These are phyloP conservation scores for Toxotes chatareus DNA, from an alignment of 2,113 vertebrate genomes.

Conservation along the genomic window DNA sequence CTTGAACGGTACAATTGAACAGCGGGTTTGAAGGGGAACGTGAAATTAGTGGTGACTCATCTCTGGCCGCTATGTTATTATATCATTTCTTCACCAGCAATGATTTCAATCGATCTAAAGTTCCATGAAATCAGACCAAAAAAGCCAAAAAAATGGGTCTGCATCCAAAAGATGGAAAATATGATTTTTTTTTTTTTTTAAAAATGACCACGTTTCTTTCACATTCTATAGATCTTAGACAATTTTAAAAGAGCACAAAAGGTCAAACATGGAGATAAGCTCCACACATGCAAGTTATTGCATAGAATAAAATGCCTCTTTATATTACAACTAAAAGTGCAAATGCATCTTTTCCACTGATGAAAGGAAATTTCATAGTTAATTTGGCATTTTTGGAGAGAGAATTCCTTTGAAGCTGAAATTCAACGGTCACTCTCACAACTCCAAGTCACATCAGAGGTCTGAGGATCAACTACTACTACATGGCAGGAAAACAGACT, in stretches of 20 bases:
- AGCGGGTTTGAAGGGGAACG: slow-evolving; percentile 76
- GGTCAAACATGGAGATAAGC: slow-evolving; percentile 19
- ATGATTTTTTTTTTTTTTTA: slow-evolving; percentile 40
- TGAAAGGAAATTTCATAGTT: slow-evolving; percentile 17
- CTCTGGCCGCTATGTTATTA: slow-evolving; percentile 79
- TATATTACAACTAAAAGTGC: slow-evolving; percentile 5
- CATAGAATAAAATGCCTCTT: slow-evolving; percentile 40
- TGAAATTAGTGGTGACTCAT: slow-evolving; percentile 85
- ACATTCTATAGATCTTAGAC: slow-evolving; percentile 39
- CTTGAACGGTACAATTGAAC: slow-evolving; percentile 69
- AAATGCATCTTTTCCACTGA: slow-evolving; percentile 31
- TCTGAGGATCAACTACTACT: background rate
- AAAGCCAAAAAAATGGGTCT: slow-evolving; percentile 69
- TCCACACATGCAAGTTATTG: slow-evolving; percentile 14
- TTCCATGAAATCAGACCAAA: slow-evolving; percentile 80
- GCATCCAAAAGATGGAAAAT: slow-evolving; percentile 65
- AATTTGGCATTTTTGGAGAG: slow-evolving; percentile 26
- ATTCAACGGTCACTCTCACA: slow-evolving; percentile 36
- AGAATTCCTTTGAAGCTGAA: slow-evolving; percentile 21
- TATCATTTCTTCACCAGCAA: slow-evolving; percentile 79
- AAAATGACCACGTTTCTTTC: slow-evolving; percentile 42
- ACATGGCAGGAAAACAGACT: background rate
- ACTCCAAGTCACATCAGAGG: slow-evolving; percentile 18
- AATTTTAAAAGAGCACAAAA: slow-evolving; percentile 26
- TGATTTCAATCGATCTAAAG: slow-evolving; percentile 80